phyloP scores from a whole-genome alignment of 2,888 invertebrate genomes.

The Plebejus argus region DNA sequence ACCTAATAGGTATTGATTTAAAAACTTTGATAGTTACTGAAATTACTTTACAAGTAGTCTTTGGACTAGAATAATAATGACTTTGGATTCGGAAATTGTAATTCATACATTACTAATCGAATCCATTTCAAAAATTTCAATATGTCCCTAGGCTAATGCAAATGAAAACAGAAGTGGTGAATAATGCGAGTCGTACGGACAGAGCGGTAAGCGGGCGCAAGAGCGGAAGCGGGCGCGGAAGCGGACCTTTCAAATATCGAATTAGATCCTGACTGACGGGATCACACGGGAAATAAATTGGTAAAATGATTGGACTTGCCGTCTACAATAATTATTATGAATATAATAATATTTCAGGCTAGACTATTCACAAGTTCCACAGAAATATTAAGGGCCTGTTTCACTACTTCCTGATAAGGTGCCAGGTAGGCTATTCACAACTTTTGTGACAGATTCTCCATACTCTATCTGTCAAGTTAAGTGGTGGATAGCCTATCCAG shows the following conservation, averaged over 20 bases:
- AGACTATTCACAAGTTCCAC: no score
- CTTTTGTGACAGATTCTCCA: no score
- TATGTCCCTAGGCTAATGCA: slow-evolving; percentile 35
- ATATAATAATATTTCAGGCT: no score
- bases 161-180: slow-evolving; percentile 40
- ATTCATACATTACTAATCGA: background rate
- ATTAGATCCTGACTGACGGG: slow-evolving; percentile 39
- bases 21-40: background rate
- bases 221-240: slow-evolving; percentile 12
- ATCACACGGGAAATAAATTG: slow-evolving; percentile 28
- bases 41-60: background rate
- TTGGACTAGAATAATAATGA: background rate
- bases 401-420: no score
- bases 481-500: no score
- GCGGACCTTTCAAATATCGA: slow-evolving; percentile 42
- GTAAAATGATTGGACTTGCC: background rate
- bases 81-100: background rate
- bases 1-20: background rate
- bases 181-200: slow-evolving; percentile 39
- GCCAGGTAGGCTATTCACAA: no score
- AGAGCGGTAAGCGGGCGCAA: background rate
- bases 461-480: no score
- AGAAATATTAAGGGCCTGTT: no score
- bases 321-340: no score
- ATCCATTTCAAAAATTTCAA: background rate